phyloP scores from a whole-genome alignment of 1,140 invertebrate species.

The Daktulosphaira vitifoliae region DNA sequence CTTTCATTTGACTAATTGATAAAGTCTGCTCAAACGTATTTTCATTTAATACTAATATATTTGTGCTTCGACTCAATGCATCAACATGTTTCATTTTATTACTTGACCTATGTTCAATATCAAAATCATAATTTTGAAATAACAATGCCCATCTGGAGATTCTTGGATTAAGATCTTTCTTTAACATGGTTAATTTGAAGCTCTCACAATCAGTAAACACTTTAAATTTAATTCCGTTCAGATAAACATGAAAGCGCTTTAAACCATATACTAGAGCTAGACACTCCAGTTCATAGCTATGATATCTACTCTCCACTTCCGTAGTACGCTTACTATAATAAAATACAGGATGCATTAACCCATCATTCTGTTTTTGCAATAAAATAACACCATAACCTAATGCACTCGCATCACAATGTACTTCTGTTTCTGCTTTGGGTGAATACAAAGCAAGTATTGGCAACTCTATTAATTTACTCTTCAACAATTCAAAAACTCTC shows the following conservation, averaged over 20 bases:
- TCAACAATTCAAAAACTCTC: background rate
- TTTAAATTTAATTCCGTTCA: slow-evolving; percentile 2
- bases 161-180: background rate
- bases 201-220: slow-evolving; percentile 10
- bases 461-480: background rate
- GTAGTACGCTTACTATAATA: slow-evolving; percentile 6
- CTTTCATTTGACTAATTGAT: background rate
- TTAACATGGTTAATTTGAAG: slow-evolving; percentile 5
- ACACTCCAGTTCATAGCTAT: slow-evolving; percentile 10
- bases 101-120: slow-evolving; percentile 11
- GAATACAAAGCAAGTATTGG: slow-evolving; percentile 7
- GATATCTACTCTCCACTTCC: background rate
- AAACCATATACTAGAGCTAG: background rate
- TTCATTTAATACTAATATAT: background rate
- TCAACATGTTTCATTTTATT: slow-evolving; percentile 6
- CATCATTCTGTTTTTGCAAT: background rate
- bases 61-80: background rate
- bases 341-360: background rate
- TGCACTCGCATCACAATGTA: background rate
- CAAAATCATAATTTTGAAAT: slow-evolving; percentile 12
- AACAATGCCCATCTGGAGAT: background rate
- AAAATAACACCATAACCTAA: background rate
- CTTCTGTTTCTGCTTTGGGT: background rate
- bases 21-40: slow-evolving; percentile 1
- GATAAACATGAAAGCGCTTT: slow-evolving; percentile 6